A percentile compares a stretch with the other conserved stretches of the same genome.
Evolutionary conservation across 2,113 vertebrate species (phyloP).

Genomic region (Crotalus helleri): DNA sequence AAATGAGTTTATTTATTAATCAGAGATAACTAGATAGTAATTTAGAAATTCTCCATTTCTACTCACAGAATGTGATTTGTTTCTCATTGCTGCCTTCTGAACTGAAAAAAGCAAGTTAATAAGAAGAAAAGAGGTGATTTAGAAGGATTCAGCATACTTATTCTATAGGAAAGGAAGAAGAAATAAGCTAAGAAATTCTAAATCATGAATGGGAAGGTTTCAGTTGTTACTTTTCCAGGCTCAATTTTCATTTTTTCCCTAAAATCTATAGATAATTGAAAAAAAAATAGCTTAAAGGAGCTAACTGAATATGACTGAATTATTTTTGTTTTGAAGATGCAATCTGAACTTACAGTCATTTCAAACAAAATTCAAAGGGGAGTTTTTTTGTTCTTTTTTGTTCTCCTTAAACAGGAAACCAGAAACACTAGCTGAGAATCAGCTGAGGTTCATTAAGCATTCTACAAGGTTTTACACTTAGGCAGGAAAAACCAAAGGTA

Average conservation of each 20-base stretch:
- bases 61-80: not conserved
- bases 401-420: not conserved
- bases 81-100: not conserved
- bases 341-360: not conserved
- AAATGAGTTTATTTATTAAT: conserved; percentile 8
- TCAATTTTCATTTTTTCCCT: not conserved
- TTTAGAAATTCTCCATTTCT: not conserved
- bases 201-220: not conserved
- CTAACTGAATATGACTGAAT: not conserved
- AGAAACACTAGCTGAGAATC: not conserved
- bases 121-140: not conserved
- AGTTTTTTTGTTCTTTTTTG: not conserved
- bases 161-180: not conserved
- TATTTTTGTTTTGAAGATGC: not conserved
- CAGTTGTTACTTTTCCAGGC: not conserved
- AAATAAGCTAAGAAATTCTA: not conserved
- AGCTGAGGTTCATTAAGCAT: not conserved
- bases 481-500: not conserved
- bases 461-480: not conserved
- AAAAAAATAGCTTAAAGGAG: not conserved
- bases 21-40: not conserved
- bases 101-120: not conserved
- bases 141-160: not conserved
- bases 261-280: not conserved
- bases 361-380: not conserved